Base-by-base conservation (phyloP, 2,888 invertebrate genomes). In the Epirrhoe alternata region DNA sequence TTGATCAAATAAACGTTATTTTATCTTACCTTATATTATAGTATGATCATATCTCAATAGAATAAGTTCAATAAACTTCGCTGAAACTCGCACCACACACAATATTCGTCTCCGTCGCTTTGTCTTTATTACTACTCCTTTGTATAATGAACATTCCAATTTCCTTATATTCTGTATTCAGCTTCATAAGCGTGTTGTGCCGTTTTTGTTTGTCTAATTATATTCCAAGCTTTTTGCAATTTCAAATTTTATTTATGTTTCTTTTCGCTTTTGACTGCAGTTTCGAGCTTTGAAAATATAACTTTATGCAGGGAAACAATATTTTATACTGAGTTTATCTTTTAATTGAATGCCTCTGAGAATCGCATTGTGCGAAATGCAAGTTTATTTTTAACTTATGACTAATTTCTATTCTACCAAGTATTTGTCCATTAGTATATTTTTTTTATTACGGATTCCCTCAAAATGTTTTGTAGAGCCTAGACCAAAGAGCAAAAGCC, bases 141-240 rank as follows among this genome's bases (percentile, higher is more conserved):
- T 70, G 56, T 70, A 54, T 66, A 66, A 69, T 64, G 70, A 70
- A 68, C 67, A 68, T 71, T 61, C 63, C 61, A 62, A 69, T 63
- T 64, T 61, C 57, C 73, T 71, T 61, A 65, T 60, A 69, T 66
- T 64, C 59, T 55, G 50, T 47, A 16, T 47, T 51, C 52, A 65
- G n/a, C 33, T 58, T 49, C 8, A 35, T 51, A 30, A 55, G 49
- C 6, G 14, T 50, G 35, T 38, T 45, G 14, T 57, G 17, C 38
- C 24, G 24, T 64, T 63, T 62, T 63, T 58, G 56, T 49, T 58
- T 67, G 68, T 62, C 65, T 64, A 55, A 57, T 66, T 56, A 60
- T 61, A 51, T 47, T 70, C 53, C 55, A 55, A 53, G 61, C 30
- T 51, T 66, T 63, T 66, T 64, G 64, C 16, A 35, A 35, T 54